Evolutionary conservation across 2,888 invertebrate species (phyloP).

Genomic region (Fragum fragum): DNA sequence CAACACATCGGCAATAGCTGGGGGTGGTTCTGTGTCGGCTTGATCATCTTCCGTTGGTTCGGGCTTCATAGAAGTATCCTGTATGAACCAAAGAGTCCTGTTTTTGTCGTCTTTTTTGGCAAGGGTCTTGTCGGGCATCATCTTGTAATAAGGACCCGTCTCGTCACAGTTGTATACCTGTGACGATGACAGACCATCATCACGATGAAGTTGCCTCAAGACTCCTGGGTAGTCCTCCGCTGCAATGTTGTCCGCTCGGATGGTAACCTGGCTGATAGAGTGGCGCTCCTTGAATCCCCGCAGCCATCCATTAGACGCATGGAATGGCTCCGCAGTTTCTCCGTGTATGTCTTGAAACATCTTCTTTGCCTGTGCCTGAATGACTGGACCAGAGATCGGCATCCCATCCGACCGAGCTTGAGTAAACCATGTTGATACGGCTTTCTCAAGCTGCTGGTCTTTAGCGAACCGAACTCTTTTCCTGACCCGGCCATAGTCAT

Average conservation of each 20-base stretch:
- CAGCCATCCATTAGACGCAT: neutral
- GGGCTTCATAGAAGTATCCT: neutral
- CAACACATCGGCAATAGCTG: neutral
- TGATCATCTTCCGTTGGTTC: neutral
- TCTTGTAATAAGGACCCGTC: neutral
- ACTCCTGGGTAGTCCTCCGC: neutral
- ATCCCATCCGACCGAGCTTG: constrained; percentile 24
- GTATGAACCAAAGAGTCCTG: constrained; percentile 20
- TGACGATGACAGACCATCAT: neutral
- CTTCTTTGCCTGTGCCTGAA: no score
- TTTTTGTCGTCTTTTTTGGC: constrained; percentile 4
- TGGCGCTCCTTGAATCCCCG: neutral
- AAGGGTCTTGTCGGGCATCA: neutral
- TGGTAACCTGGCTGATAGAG: neutral
- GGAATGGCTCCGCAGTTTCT: neutral
- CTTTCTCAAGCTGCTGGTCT: constrained; percentile 23
- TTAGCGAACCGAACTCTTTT: neutral
- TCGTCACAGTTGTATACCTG: constrained; percentile 1
- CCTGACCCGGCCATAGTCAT: neutral
- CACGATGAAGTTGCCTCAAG: neutral
- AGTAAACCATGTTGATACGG: constrained; percentile 20
- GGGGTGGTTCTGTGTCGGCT: neutral
- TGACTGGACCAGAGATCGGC: no score
- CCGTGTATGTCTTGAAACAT: neutral
- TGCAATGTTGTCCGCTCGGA: neutral